These are phyloP conservation scores for Erythrocercus mccallii DNA, from an alignment of 2,113 vertebrate species.

Conservation along the genomic window DNA sequence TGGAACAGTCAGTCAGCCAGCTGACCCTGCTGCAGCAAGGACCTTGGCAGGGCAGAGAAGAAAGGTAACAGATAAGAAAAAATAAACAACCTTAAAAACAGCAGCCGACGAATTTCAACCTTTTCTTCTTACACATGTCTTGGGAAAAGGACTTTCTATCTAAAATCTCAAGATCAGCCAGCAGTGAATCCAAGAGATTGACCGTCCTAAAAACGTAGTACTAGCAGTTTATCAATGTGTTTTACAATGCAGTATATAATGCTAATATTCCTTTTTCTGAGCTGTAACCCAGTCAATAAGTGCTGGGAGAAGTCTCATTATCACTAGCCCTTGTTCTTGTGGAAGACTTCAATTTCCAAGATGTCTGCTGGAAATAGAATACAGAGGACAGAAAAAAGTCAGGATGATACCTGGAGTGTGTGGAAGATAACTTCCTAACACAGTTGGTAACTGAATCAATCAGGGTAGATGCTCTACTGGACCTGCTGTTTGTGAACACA, in stretches of 20 bases:
- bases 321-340: not conserved
- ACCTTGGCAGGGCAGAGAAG: too few species aligned
- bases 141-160: too few species aligned
- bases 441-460: not conserved
- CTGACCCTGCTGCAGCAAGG: too few species aligned
- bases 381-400: not conserved
- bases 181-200: too few species aligned
- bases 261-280: not conserved
- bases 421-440: not conserved
- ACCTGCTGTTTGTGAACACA: not conserved
- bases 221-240: not conserved
- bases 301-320: not conserved
- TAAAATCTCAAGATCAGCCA: too few species aligned
- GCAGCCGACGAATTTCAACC: too few species aligned
- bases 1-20: too few species aligned
- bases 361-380: not conserved
- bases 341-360: not conserved
- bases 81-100: too few species aligned
- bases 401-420: not conserved
- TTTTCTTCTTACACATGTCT: too few species aligned
- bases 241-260: not conserved
- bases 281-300: not conserved
- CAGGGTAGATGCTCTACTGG: not conserved
- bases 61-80: too few species aligned
- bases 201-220: not conserved